Conservation (phyloP, 2,113 vertebrate species). For the Microtus oregoni region DNA sequence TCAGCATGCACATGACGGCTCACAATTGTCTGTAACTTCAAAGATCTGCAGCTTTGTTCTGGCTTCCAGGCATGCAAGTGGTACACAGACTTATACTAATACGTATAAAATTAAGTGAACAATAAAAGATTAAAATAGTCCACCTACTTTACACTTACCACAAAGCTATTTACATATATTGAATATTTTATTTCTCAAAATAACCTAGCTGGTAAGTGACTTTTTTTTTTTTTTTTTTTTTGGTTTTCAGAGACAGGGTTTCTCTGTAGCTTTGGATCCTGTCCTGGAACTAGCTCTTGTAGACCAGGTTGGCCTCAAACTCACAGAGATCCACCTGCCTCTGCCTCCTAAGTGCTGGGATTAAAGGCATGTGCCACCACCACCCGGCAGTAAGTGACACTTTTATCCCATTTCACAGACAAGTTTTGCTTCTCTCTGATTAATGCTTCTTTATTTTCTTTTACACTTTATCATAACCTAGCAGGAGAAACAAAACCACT, state of each 20-base stretch:
- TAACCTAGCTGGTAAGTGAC: too few relatives aligned
- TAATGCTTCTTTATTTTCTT: background rate
- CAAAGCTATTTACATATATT: background rate
- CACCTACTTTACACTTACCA: background rate
- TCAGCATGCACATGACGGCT: background rate
- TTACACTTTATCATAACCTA: background rate
- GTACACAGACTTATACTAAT: background rate
- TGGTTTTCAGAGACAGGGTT: too few relatives aligned
- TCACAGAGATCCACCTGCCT: too few relatives aligned
- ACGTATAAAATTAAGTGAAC: background rate
- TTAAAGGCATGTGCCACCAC: too few relatives aligned
- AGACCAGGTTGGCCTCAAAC: too few relatives aligned
- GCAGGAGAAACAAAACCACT: background rate
- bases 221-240: too few relatives aligned
- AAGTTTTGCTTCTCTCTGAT: background rate
- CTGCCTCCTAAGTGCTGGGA: too few relatives aligned
- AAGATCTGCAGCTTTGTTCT: background rate
- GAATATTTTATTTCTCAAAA: too few relatives aligned
- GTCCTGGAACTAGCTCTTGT: too few relatives aligned
- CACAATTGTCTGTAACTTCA: background rate
- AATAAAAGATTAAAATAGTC: background rate
- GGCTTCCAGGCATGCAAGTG: background rate
- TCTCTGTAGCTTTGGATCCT: too few relatives aligned
- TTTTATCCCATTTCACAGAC: slow-evolving; percentile 10
- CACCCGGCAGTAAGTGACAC: background rate